Base-by-base conservation (phyloP, 2,888 invertebrate species). In the Ceramica pisi region DNA sequence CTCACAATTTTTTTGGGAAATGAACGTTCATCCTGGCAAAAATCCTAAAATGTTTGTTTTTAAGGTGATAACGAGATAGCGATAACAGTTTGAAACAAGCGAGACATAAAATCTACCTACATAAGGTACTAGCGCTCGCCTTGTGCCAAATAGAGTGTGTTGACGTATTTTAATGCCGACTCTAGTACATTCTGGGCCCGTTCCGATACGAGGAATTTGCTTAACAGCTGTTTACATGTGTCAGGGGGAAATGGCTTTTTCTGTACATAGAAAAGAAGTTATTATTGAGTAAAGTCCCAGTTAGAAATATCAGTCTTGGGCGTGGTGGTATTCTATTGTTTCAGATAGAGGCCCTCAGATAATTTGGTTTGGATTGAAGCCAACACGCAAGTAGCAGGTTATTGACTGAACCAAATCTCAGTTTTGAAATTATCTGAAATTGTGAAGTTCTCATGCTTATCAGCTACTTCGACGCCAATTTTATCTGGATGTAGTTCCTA, bases 61-160 rank as follows among this genome's bases (percentile, higher is more conserved):
- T 65, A 71, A 72, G 0, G 19, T 46, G 75, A 68, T 75, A 78
- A 65, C 44, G 21, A 70, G 55, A 55, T 48, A 44, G 21, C 12
- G 65, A 66, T 78, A 85, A 70, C 46, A 62, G 26, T 57, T 44
- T 38, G 31, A 57, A 63, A 68, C 71, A 46, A 70, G 65, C n/a
- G 9, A 68, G 65, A 68, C 67, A 67, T 72, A 75, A 44, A 73
- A 72, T 64, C 48, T 81, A 73, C 75, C 81, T 79, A 60, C 64
- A 51, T 75, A 77, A 67, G 86, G 81, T 66, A 70, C 62, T 51
- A 64, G 60, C 65, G 68, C 50, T 83, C 50, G 74, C 79, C 77
- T 81, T 79, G 83, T 79, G 70, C 79, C 70, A 64, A 79, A 83
- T 84, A 78, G 59, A 81, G 76, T 66, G 38, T 68, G 74, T 66